A percentile compares a stretch with the other conserved stretches of the same genome.
phyloP scores from a whole-genome alignment of 2,113 vertebrate species.

The Laticauda laticaudata region DNA sequence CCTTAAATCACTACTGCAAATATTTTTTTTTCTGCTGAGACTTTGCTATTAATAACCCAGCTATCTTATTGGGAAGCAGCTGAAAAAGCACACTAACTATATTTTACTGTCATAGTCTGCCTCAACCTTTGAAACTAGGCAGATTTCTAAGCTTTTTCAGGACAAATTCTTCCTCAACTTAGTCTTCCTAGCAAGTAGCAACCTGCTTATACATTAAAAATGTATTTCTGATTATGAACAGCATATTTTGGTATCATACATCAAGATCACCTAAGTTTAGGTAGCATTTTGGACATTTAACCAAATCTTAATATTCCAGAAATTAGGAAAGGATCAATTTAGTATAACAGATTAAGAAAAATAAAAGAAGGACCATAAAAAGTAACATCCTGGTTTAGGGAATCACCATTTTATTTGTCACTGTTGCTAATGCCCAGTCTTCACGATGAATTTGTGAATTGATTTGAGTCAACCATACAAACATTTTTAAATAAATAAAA shows the following conservation, averaged over 20 bases:
- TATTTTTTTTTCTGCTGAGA: constrained; percentile 61
- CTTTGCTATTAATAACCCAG: constrained; percentile 52
- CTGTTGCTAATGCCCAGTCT: neutral
- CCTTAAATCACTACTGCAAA: constrained; percentile 58
- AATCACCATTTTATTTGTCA: neutral
- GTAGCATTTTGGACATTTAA: neutral
- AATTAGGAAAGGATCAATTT: neutral
- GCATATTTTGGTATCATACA: neutral
- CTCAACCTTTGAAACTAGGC: constrained; percentile 31
- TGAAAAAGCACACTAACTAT: constrained; percentile 41
- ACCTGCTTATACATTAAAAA: constrained; percentile 7
- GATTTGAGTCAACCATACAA: neutral
- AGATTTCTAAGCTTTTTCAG: constrained; percentile 34
- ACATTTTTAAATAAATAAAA: neutral
- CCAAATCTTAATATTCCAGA: neutral
- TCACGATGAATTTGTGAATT: neutral
- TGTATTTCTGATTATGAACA: neutral
- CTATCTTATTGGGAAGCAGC: constrained; percentile 47
- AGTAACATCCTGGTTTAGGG: neutral
- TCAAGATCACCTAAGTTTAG: neutral
- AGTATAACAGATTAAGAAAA: neutral
- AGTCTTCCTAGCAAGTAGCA: neutral
- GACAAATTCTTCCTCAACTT: constrained; percentile 6
- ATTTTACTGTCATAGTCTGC: constrained; percentile 38
- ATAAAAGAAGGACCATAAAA: neutral